These are phyloP conservation scores for Physeter macrocephalus DNA, from an alignment of 2,113 vertebrate species.

Conservation along the genomic window DNA sequence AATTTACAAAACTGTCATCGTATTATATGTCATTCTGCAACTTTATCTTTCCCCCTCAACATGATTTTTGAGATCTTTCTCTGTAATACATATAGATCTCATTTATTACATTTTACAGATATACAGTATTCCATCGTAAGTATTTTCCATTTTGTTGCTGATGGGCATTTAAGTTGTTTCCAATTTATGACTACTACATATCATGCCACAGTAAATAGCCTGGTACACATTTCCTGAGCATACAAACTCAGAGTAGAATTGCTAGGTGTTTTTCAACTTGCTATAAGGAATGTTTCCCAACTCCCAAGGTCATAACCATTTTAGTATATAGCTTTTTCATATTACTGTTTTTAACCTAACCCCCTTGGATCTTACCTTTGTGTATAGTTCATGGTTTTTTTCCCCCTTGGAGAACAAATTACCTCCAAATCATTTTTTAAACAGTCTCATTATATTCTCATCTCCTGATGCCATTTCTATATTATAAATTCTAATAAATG, in stretches of 20 bases:
- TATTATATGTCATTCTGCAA: background rate
- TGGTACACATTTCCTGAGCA: slow-evolving; percentile 5
- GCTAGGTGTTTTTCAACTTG: background rate
- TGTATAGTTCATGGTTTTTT: background rate
- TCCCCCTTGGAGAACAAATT: background rate
- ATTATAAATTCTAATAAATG: slow-evolving; percentile 33
- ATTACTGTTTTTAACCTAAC: slow-evolving; percentile 4
- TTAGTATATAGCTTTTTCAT: background rate
- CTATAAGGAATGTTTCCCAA: slow-evolving; percentile 12
- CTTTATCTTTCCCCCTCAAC: background rate
- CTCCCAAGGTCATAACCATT: slow-evolving; percentile 10
- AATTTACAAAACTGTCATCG: slow-evolving; percentile 47
- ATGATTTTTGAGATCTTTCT: background rate
- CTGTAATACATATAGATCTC: background rate
- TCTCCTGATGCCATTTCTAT: background rate
- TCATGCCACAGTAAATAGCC: slow-evolving; percentile 37
- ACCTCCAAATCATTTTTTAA: background rate
- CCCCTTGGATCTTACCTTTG: background rate
- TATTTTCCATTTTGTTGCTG: background rate
- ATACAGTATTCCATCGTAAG: background rate
- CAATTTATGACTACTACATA: background rate
- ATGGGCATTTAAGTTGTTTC: background rate
- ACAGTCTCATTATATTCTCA: background rate
- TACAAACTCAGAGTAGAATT: slow-evolving; percentile 29
- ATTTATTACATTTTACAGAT: slow-evolving; percentile 8